A percentile compares a stretch with the other conserved stretches of the same genome.
Evolutionary conservation across 1,140 invertebrate genomes (phyloP).

Genomic region (Bombus polaris): DNA sequence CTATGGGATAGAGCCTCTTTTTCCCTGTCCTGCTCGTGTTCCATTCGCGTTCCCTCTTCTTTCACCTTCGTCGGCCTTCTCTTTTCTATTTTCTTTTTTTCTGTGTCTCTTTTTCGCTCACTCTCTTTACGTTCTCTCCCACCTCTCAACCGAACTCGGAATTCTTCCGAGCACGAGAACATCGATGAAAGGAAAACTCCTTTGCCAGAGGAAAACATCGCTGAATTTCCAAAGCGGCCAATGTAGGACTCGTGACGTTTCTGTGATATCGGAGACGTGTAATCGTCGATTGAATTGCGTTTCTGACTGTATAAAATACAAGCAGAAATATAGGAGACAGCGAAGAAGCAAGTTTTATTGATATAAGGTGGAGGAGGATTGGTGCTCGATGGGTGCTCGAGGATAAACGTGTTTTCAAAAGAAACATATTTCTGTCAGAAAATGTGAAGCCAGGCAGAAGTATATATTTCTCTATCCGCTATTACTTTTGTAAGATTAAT

Average conservation of each 20-base stretch:
- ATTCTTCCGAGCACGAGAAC: conserved; percentile 52
- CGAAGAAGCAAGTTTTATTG: neutral
- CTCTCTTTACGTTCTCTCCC: neutral
- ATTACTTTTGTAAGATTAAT: neutral
- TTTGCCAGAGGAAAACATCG: neutral
- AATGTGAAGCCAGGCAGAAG: neutral
- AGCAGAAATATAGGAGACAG: no score
- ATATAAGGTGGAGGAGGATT: neutral
- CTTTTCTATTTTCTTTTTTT: neutral
- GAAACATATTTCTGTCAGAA: neutral
- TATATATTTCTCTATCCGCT: neutral
- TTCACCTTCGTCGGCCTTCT: conserved; percentile 18
- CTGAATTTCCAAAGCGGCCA: neutral
- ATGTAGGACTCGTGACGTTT: neutral
- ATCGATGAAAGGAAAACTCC: conserved; percentile 41
- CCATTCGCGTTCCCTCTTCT: conserved; percentile 39
- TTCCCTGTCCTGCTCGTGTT: conserved; percentile 58
- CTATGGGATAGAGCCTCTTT: conserved; percentile 66
- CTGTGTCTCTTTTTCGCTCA: neutral
- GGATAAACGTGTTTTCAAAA: neutral
- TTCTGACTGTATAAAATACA: no score
- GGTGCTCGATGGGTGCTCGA: neutral
- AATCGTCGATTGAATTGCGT: neutral
- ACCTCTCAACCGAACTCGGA: neutral
- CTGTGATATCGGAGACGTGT: neutral